A percentile compares a stretch with the other conserved stretches of the same genome.
phyloP scores from a whole-genome alignment of 2,888 invertebrate genomes.

The Galerucella pusilla region DNA sequence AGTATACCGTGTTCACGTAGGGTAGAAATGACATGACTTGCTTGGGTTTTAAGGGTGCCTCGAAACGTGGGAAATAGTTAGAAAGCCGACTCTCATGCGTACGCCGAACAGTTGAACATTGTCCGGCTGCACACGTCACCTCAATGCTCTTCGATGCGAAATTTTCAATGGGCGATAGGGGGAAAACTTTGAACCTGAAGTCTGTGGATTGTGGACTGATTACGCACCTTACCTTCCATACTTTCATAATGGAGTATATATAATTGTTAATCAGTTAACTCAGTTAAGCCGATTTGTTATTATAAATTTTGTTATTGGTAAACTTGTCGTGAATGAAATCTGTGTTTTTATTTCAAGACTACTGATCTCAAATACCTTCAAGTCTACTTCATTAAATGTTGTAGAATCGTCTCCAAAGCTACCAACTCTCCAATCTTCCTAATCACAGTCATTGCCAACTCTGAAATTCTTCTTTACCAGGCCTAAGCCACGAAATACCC shows the following conservation, averaged over 20 bases:
- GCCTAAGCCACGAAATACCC: no score
- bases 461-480: no score
- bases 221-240: slow-evolving; percentile 6
- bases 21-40: slow-evolving; percentile 60
- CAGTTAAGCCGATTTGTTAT: background rate
- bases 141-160: slow-evolving; percentile 20
- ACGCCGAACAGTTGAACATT: slow-evolving; percentile 51
- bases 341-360: background rate
- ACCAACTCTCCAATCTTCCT: no score
- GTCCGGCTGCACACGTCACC: slow-evolving; percentile 55
- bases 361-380: background rate
- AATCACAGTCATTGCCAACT: no score
- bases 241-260: background rate
- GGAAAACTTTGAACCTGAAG: slow-evolving; percentile 33
- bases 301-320: background rate
- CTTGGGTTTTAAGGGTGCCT: slow-evolving; percentile 55
- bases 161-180: slow-evolving; percentile 30
- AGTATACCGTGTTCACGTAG: slow-evolving; percentile 48
- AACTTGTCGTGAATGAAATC: background rate
- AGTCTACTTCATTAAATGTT: no score
- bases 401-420: no score
- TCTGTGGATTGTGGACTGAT: background rate
- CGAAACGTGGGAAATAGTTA: slow-evolving; percentile 63
- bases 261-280: background rate
- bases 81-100: slow-evolving; percentile 62